Evolutionary conservation across 2,888 invertebrate genomes (phyloP), one percentile per base, ranked within the genome.

Genomic region (Pollenia labialis): DNA sequence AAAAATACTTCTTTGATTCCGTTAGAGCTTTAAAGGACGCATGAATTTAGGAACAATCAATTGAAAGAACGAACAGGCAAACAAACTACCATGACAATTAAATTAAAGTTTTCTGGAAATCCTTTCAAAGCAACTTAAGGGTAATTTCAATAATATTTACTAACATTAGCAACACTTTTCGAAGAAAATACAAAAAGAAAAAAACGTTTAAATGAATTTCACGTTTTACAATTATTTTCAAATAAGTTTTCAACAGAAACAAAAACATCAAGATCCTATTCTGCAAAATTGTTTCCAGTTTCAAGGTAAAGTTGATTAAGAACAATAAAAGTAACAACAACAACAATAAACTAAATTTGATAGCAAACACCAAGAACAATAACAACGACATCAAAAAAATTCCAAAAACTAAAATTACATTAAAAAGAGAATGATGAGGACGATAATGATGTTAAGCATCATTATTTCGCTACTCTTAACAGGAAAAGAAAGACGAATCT

Each of bases 271-370:
- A 64, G n/a, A 54, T 23, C 42, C 9, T 18, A 48, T 58, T 9
- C 23, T 52, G 23, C 64, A 52, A 80, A 71, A 66, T 77, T 66
- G 11, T 81, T 60, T 23, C 58, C 44, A 82, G 23, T 75, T 86
- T 80, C 85, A 86, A 86, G 85, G 85, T 82, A 82, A 82, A 86
- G 46, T 82, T 74, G 68, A 82, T 86, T 86, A 82, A 74, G 62
- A 71, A 44, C 44, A 74, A 79, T 60, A 74, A 64, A 4, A 32
- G 32, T 11, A 64, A 44, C 50, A 16, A 52, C 50, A 16, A 48
- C 64, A 50, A 71, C 52, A 56, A 72, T 14, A 80, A 80, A 58
- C 14, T 75, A 48, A 64, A 75, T 66, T 66, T 81, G 54, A 48
- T 58, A 58, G 52, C 60, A 52, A 74, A 54, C 54, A 64, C 32